Conservation (phyloP, 2,113 vertebrate species). For the Macquaria ambigua region DNA sequence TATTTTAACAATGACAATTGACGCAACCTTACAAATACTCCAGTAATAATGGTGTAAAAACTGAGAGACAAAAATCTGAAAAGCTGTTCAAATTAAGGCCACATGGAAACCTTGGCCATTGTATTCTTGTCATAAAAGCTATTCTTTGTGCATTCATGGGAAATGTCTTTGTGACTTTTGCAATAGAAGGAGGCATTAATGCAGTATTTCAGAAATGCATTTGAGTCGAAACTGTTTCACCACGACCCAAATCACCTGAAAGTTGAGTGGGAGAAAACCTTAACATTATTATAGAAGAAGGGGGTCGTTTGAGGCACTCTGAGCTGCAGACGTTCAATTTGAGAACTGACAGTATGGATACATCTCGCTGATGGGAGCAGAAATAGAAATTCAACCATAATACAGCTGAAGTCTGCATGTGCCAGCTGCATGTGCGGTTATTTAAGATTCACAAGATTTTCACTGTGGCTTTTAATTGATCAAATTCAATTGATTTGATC, state of each 20-base stretch:
- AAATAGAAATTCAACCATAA: constrained; percentile 44
- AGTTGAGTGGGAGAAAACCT: constrained; percentile 44
- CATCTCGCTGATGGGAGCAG: constrained; percentile 40
- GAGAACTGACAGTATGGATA: constrained; percentile 47
- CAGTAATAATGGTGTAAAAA: not conserved
- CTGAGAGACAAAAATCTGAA: not conserved
- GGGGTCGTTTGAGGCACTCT: constrained; percentile 45
- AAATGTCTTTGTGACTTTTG: constrained; percentile 35
- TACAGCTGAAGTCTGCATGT: constrained; percentile 7
- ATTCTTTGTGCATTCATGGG: constrained; percentile 21
- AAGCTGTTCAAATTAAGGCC: constrained; percentile 6
- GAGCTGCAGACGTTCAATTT: constrained; percentile 62
- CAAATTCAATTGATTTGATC: constrained; percentile 48
- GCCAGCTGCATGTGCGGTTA: constrained; percentile 25
- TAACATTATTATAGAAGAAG: constrained; percentile 30
- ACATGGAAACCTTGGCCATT: constrained; percentile 9
- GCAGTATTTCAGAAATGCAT: constrained; percentile 33
- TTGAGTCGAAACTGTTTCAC: constrained; percentile 42
- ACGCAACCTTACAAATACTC: not conserved
- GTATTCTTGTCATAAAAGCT: constrained; percentile 27
- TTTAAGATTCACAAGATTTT: constrained; percentile 40
- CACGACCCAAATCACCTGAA: constrained; percentile 44
- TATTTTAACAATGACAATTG: not conserved
- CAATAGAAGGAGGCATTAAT: not conserved
- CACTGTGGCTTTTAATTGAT: constrained; percentile 38